A percentile compares a stretch with the other conserved stretches of the same genome.
phyloP scores from a whole-genome alignment of 1,140 invertebrate genomes.

The Patella vulgata region DNA sequence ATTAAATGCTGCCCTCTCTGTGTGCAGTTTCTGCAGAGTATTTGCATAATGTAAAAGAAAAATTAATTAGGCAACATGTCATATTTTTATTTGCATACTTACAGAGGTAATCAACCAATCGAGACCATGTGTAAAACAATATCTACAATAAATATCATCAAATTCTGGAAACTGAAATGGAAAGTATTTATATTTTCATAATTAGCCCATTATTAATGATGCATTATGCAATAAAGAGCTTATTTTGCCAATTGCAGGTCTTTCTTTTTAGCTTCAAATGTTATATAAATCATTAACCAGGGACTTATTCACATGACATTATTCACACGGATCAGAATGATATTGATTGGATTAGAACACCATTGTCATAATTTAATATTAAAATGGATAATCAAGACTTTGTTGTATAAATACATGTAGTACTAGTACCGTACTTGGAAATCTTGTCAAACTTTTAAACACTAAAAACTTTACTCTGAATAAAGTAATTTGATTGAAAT shows the following conservation, averaged over 20 bases:
- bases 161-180: constrained; percentile 73
- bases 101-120: constrained; percentile 80
- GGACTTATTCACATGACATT: background rate
- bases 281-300: too few relatives aligned
- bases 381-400: too few relatives aligned
- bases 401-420: background rate
- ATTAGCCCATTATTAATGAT: background rate
- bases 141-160: constrained; percentile 80
- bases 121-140: constrained; percentile 76
- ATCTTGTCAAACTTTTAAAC: too few relatives aligned
- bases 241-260: background rate
- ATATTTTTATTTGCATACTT: too few relatives aligned
- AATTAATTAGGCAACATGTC: too few relatives aligned
- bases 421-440: too few relatives aligned
- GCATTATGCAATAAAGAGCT: background rate
- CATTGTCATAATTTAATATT: background rate
- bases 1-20: too few relatives aligned
- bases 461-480: too few relatives aligned
- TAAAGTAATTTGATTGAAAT: too few relatives aligned
- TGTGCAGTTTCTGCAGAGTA: too few relatives aligned
- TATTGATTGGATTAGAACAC: constrained; percentile 2
- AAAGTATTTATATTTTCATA: constrained; percentile 2
- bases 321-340: background rate
- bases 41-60: too few relatives aligned
- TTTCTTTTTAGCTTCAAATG: too few relatives aligned